Conservation (phyloP, 2,888 invertebrate genomes). For the Ornithoptera priamus region DNA sequence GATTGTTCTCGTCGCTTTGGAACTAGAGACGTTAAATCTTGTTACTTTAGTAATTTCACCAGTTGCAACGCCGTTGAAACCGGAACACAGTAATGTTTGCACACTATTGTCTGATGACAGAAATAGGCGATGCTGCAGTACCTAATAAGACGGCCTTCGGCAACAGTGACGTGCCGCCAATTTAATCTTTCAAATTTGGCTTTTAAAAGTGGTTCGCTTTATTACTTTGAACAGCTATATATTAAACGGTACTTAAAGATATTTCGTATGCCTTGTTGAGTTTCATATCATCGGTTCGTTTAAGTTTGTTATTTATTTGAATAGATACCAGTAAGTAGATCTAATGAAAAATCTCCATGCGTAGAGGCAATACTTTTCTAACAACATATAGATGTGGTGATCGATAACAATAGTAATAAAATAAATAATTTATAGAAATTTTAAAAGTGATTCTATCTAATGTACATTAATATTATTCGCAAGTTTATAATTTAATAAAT, state of each 20-base stretch:
- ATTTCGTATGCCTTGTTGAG: conserved; percentile 44
- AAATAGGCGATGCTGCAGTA: no score
- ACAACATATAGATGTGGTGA: conserved; percentile 74
- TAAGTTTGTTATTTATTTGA: conserved; percentile 59
- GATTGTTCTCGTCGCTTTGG: no score
- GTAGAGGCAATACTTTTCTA: conserved; percentile 78
- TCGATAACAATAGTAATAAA: conserved; percentile 72
- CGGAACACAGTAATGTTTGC: no score
- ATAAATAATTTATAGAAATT: conserved; percentile 68
- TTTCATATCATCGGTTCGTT: conserved; percentile 51
- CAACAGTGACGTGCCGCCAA: no score
- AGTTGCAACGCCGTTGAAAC: no score
- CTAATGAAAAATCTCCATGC: conserved; percentile 66
- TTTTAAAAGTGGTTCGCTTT: not conserved
- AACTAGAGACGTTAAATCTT: no score
- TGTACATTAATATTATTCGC: conserved; percentile 47
- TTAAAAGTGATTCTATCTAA: conserved; percentile 55
- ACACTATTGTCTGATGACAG: no score
- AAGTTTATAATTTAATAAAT: conserved; percentile 54
- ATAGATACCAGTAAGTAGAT: conserved; percentile 66
- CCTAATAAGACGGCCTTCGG: no score
- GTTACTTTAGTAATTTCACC: no score
- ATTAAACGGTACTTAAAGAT: conserved; percentile 67
- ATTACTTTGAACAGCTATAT: conserved; percentile 43
- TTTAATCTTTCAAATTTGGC: conserved; percentile 41